Evolutionary conservation across 2,797 vertebrate genomes (phyloP), one percentile per base, ranked within the genome.

Genomic region (Gymnothorax javanicus): DNA sequence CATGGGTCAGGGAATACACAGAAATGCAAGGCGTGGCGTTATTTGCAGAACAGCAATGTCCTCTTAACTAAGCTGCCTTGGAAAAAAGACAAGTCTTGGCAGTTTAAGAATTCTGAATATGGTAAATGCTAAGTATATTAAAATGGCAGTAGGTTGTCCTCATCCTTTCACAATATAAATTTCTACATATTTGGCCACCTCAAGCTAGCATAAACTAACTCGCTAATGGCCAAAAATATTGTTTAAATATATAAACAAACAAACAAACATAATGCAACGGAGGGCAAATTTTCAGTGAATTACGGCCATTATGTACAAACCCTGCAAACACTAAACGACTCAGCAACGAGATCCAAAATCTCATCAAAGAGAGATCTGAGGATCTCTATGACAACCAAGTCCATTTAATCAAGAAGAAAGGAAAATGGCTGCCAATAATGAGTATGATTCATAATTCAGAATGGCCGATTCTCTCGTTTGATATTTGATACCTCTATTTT

Each of bases 391-490:
- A 81, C 52, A 56, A 81, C 77, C 17, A 23, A 81, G 77, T 56
- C 77, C 56, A 54, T 81, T 81, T 81, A 81, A 81, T 81, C 77
- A 81, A 81, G 52, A 23, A 56, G 33, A 77, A 8, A n/a, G 64
- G n/a, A 81, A 81, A 81, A 81, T 52, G 56, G 77, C 77, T 81
- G 52, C 52, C 17, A 77, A 86, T 57, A 17, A 25, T 50, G 75
- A 67, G 52, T 83, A 60, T 81, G 60, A 83, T 81, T 69, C 33
- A 84, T 67, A 64, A 67, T 67, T 64, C 82, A 83, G 58, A 83
- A 60, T 33, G 50, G 25, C 58, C 9, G 12, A 4, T 60, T 60
- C 4, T n/a, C 8, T 5, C 20, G 56, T 83, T 27, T 83, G 82
- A 83, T 83, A n/a, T 57, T 43, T 13, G 56, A 27, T 15, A 12